Evolutionary conservation across 2,888 invertebrate species (phyloP).

Genomic region (Ametastegia equiseti): DNA sequence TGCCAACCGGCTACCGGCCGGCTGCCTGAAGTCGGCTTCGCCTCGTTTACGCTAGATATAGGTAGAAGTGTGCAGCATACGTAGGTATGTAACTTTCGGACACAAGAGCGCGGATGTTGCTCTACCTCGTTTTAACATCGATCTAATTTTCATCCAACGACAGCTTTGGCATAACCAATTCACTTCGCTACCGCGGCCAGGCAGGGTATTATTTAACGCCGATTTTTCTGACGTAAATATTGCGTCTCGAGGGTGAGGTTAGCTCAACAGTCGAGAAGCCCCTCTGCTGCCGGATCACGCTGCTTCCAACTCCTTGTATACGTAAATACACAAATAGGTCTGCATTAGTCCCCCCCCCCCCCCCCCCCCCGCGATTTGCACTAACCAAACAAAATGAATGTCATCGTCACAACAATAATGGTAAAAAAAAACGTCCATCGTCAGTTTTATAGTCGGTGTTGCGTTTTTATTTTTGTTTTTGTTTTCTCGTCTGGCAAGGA

Average conservation of each 20-base stretch:
- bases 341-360: background rate
- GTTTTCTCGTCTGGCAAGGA: background rate
- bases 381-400: too few species aligned
- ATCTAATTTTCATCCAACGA: too few species aligned
- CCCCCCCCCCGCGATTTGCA: too few species aligned
- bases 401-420: too few species aligned
- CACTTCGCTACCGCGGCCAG: background rate
- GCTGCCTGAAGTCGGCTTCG: background rate
- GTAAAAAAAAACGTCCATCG: too few species aligned
- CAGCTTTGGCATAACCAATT: too few species aligned
- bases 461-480: too few species aligned
- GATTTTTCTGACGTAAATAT: constrained; percentile 13
- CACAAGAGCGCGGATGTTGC: background rate
- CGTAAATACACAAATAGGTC: background rate
- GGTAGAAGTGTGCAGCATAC: too few species aligned
- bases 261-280: constrained; percentile 17
- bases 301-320: background rate
- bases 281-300: background rate
- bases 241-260: constrained; percentile 18
- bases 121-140: background rate
- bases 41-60: background rate
- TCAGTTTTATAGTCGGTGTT: too few species aligned
- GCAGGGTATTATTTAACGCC: background rate
- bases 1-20: constrained; percentile 11
- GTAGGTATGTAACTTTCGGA: too few species aligned